Conservation (phyloP, 1,140 invertebrate genomes). For the Atta cephalotes region DNA sequence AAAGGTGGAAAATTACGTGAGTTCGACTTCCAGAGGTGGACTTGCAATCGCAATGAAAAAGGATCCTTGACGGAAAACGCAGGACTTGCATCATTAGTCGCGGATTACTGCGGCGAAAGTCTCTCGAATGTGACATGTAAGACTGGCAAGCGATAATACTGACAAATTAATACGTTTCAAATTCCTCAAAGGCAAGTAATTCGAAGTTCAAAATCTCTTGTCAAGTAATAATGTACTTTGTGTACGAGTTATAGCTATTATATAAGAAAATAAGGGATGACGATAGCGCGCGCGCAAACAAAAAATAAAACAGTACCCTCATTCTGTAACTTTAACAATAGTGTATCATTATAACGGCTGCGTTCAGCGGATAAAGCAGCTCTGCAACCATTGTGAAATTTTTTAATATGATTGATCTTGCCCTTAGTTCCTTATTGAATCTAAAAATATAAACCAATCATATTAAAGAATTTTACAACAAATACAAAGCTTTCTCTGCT, state of each 20-base stretch:
- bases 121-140: not conserved
- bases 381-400: too few species aligned
- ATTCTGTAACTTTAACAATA: too few species aligned
- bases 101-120: not conserved
- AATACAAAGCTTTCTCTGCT: too few species aligned
- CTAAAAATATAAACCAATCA: too few species aligned
- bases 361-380: too few species aligned
- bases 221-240: conserved; percentile 9
- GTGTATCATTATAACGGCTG: too few species aligned
- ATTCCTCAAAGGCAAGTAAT: conserved; percentile 16
- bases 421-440: too few species aligned
- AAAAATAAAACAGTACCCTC: not conserved
- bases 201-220: too few species aligned
- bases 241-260: conserved; percentile 10
- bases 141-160: not conserved
- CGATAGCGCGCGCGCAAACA: not conserved
- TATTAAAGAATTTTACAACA: too few species aligned
- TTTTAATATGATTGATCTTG: too few species aligned
- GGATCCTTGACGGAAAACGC: not conserved
- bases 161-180: not conserved
- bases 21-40: not conserved
- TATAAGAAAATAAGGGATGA: conserved; percentile 10
- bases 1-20: conserved; percentile 36
- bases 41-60: conserved; percentile 6
- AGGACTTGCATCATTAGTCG: conserved; percentile 23